Percentiles rank a stretch among this genome's conserved stretches.
phyloP scores from a whole-genome alignment of 2,113 vertebrate species.

The Neoarius graeffei region DNA sequence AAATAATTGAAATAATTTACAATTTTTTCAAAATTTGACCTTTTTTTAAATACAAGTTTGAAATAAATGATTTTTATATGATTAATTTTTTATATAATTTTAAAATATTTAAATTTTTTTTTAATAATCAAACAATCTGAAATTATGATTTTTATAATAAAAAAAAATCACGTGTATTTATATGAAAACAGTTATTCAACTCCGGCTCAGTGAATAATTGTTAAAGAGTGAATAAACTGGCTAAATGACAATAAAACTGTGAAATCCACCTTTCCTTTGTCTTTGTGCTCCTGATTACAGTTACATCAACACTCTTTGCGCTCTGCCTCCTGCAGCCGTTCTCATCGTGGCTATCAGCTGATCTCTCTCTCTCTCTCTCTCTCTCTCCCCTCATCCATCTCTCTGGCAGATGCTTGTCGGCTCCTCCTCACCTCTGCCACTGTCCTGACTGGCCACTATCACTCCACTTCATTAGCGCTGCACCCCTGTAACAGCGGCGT shows the following conservation, averaged over 20 bases:
- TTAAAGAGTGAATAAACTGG: too few relatives aligned
- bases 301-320: conserved; percentile 59
- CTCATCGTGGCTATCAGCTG: conserved; percentile 70
- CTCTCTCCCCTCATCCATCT: conserved; percentile 71
- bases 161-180: too few relatives aligned
- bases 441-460: conserved; percentile 73
- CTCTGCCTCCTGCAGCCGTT: conserved; percentile 70
- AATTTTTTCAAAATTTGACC: too few relatives aligned
- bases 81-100: too few relatives aligned
- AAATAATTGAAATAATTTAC: too few relatives aligned
- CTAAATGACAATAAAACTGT: neutral
- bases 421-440: conserved; percentile 71
- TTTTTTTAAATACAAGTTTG: too few relatives aligned
- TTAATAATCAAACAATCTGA: too few relatives aligned
- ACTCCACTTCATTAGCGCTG: conserved; percentile 81
- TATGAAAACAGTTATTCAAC: too few relatives aligned
- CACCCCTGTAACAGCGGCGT: conserved; percentile 75
- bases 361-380: conserved; percentile 57
- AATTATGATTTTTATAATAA: too few relatives aligned
- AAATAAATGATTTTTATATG: too few relatives aligned
- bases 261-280: neutral
- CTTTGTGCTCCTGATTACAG: conserved; percentile 21
- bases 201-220: too few relatives aligned
- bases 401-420: conserved; percentile 74
- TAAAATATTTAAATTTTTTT: too few relatives aligned